phyloP scores from a whole-genome alignment of 1,140 invertebrate genomes.

The Pararge aegeria region DNA sequence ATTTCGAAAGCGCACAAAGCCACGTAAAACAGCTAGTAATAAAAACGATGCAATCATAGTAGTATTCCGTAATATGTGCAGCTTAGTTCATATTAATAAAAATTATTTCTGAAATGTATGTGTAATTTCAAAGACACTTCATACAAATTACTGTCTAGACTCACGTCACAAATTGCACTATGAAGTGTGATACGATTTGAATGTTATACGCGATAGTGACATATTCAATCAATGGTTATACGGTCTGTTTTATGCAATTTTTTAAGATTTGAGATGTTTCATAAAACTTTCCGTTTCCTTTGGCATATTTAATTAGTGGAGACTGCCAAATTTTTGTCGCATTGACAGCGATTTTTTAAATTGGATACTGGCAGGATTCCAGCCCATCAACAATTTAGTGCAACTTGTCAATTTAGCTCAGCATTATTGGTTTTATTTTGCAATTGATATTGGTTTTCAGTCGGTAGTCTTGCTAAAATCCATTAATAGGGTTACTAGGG shows the following conservation, averaged over 20 bases:
- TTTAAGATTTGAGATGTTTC: neutral
- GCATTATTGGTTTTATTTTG: neutral
- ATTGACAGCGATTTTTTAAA: slow-evolving; percentile 7
- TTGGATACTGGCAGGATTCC: slow-evolving; percentile 3
- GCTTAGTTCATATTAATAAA: no score
- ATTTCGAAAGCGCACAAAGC: no score
- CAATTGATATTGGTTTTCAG: slow-evolving; percentile 1
- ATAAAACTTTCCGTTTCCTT: slow-evolving; percentile 8
- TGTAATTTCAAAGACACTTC: no score
- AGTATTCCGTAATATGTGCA: no score
- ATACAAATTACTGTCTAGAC: no score
- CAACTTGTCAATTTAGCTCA: slow-evolving; percentile 2
- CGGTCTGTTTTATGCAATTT: neutral
- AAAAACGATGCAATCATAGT: no score
- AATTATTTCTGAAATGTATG: no score
- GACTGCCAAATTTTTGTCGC: slow-evolving; percentile 21
- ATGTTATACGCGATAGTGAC: no score
- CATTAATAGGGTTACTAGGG: neutral
- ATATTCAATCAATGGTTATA: no score
- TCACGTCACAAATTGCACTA: no score
- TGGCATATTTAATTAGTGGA: slow-evolving; percentile 22
- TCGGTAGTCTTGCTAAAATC: neutral
- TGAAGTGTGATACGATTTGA: no score
- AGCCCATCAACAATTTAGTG: slow-evolving; percentile 5
- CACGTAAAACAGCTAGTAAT: no score